phyloP scores from a whole-genome alignment of 2,888 invertebrate species.

The Macaria liturata region DNA sequence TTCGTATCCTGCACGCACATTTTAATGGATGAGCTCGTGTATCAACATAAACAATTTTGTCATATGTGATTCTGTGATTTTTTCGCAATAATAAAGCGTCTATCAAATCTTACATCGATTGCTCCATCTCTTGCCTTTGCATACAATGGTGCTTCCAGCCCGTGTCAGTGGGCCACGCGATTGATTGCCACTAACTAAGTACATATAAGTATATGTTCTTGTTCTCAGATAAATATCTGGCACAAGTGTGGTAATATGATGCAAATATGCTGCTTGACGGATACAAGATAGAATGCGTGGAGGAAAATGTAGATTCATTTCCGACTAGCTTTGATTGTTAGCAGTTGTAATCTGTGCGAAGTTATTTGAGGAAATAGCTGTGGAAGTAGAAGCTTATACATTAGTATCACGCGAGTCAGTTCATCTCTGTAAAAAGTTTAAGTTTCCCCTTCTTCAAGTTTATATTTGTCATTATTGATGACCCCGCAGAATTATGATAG shows the following conservation, averaged over 20 bases:
- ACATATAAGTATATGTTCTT: conserved; percentile 22
- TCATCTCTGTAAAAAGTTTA: no score
- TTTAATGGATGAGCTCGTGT: no score
- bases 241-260: conserved; percentile 30
- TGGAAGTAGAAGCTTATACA: no score
- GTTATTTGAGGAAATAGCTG: not conserved
- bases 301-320: conserved; percentile 8
- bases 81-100: no score
- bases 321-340: not conserved
- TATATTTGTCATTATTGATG: no score
- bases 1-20: no score
- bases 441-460: no score
- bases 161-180: conserved; percentile 55
- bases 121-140: conserved; percentile 43
- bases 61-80: no score
- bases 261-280: conserved; percentile 22
- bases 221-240: conserved; percentile 31
- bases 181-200: conserved; percentile 44
- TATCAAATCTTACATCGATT: no score
- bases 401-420: no score
- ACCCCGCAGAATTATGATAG: no score
- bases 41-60: no score
- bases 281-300: conserved; percentile 7
- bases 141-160: conserved; percentile 62
- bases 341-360: not conserved